These are phyloP conservation scores for Sialis fuliginosa DNA, from an alignment of 2,888 invertebrate genomes.

Conservation along the genomic window DNA sequence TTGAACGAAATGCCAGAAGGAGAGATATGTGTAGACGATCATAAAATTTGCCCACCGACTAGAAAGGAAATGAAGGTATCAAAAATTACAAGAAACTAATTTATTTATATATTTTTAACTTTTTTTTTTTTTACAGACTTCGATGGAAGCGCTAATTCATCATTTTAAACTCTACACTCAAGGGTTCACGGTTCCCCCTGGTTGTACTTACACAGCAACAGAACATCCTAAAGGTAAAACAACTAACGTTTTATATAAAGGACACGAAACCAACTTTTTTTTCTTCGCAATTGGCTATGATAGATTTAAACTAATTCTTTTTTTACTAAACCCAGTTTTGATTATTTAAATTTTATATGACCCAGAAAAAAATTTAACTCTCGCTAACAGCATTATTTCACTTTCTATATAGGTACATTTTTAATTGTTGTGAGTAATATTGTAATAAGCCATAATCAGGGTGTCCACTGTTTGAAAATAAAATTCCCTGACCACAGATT, in stretches of 20 bases:
- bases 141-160: constrained; percentile 78
- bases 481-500: too few relatives aligned
- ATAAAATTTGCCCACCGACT: constrained; percentile 56
- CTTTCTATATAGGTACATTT: too few relatives aligned
- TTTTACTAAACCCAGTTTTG: too few relatives aligned
- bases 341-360: too few relatives aligned
- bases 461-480: too few relatives aligned
- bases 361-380: not conserved
- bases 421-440: too few relatives aligned
- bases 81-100: not conserved
- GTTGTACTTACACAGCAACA: constrained; percentile 57
- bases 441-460: too few relatives aligned
- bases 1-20: constrained; percentile 69
- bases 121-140: constrained; percentile 22
- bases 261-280: too few relatives aligned
- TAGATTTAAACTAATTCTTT: too few relatives aligned
- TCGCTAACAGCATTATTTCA: too few relatives aligned
- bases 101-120: not conserved
- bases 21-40: constrained; percentile 61
- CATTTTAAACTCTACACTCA: constrained; percentile 76
- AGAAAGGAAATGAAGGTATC: constrained; percentile 59
- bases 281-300: too few relatives aligned
- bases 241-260: not conserved
- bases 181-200: constrained; percentile 72
- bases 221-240: constrained; percentile 61